Evolutionary conservation across 1,140 invertebrate species (phyloP).

Genomic region (Drosophila eugracilis): DNA sequence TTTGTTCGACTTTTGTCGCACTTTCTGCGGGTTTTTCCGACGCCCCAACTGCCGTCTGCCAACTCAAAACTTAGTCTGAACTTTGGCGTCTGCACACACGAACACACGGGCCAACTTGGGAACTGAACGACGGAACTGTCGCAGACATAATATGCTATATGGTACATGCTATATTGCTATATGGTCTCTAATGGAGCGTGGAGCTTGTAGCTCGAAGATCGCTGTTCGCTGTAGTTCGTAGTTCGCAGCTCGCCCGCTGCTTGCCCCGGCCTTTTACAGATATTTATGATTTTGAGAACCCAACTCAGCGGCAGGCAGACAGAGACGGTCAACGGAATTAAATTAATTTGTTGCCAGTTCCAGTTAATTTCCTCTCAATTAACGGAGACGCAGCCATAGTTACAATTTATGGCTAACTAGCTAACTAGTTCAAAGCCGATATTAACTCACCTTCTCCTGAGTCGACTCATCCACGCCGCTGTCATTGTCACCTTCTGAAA

Average conservation of each 20-base stretch:
- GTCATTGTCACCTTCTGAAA: conserved; percentile 91
- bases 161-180: conserved; percentile 14
- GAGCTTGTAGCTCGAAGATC: conserved; percentile 27
- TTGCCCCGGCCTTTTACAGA: conserved; percentile 73
- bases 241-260: conserved; percentile 39
- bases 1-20: conserved; percentile 37
- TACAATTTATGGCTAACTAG: conserved; percentile 24
- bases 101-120: conserved; percentile 36
- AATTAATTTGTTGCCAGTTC: conserved; percentile 75
- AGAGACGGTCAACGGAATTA: conserved; percentile 56
- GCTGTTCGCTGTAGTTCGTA: conserved; percentile 45
- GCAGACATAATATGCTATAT: conserved; percentile 30
- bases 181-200: conserved; percentile 70
- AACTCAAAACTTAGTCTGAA: conserved; percentile 77
- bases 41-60: conserved; percentile 59
- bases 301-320: conserved; percentile 9
- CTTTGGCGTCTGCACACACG: conserved; percentile 57
- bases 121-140: conserved; percentile 22
- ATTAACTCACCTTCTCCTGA: conserved; percentile 89
- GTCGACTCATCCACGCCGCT: conserved; percentile 91
- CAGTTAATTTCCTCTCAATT: conserved; percentile 79
- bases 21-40: conserved; percentile 63
- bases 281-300: conserved; percentile 82
- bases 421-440: conserved; percentile 19
- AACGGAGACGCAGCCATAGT: conserved; percentile 49